Evolutionary conservation across 2,113 vertebrate genomes (phyloP).

Genomic region (Murina feae): DNA sequence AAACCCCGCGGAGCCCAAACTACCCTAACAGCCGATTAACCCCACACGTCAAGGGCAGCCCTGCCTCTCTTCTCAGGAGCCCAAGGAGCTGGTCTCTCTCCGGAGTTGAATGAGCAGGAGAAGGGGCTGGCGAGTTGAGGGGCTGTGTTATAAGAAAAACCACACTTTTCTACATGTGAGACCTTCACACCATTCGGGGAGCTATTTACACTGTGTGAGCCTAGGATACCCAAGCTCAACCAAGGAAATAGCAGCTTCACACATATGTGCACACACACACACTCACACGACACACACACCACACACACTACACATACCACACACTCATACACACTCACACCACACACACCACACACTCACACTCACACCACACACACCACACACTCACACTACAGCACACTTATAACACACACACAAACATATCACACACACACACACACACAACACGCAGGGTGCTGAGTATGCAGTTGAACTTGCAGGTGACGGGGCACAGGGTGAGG

Average conservation of each 20-base stretch:
- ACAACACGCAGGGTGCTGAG: neutral
- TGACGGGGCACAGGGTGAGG: neutral
- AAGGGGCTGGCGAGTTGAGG: neutral
- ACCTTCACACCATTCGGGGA: neutral
- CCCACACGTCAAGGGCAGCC: neutral
- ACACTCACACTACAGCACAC: neutral
- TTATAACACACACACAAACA: neutral
- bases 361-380: neutral
- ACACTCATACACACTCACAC: too few relatives aligned
- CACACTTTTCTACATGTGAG: rapidly evolving
- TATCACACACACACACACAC: neutral
- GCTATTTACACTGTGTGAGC: neutral
- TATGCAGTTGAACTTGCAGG: neutral
- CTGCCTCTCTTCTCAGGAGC: neutral
- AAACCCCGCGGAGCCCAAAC: too few relatives aligned
- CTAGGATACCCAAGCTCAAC: neutral
- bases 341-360: neutral
- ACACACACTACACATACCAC: neutral
- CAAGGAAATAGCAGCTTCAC: neutral
- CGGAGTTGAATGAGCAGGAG: neutral
- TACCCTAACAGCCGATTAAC: neutral
- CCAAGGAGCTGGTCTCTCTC: neutral
- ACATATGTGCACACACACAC: neutral
- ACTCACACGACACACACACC: neutral
- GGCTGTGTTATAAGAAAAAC: neutral